A percentile compares a stretch with the other conserved stretches of the same genome.
Evolutionary conservation across 2,888 invertebrate genomes (phyloP).

Genomic region (Xestia sexstrigata): DNA sequence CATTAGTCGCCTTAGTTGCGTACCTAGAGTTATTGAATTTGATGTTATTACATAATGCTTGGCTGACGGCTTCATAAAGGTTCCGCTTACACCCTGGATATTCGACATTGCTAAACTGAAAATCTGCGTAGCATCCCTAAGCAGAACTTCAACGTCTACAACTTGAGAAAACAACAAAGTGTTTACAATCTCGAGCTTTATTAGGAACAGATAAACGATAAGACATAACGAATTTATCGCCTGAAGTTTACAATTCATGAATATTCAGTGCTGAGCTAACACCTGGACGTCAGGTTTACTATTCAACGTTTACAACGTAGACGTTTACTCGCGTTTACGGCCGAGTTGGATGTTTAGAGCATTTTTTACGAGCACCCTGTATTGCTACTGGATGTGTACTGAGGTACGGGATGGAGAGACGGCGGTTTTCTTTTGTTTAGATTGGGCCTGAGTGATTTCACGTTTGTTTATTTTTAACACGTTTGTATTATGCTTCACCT

Average conservation of each 20-base stretch:
- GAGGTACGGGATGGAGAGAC: conserved; percentile 49
- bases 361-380: conserved; percentile 84
- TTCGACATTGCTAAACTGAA: neutral
- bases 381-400: conserved; percentile 67
- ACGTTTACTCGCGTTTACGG: conserved; percentile 85
- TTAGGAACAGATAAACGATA: conserved; percentile 70
- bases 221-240: conserved; percentile 74
- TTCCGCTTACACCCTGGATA: neutral
- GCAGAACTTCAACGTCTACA: conserved; percentile 29
- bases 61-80: neutral
- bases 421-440: neutral
- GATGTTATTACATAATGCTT: neutral
- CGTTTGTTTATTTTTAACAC: neutral
- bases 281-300: conserved; percentile 71
- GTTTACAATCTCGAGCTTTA: conserved; percentile 61
- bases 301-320: conserved; percentile 76
- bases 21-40: too few relatives aligned
- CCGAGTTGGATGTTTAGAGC: conserved; percentile 82
- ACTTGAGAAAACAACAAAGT: conserved; percentile 50
- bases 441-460: neutral
- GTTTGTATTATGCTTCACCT: too few relatives aligned
- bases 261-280: conserved; percentile 74
- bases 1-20: too few relatives aligned
- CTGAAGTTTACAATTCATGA: conserved; percentile 70
- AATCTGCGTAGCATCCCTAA: neutral